phyloP scores from a whole-genome alignment of 2,888 invertebrate species.

The Parasteatoda lunata region DNA sequence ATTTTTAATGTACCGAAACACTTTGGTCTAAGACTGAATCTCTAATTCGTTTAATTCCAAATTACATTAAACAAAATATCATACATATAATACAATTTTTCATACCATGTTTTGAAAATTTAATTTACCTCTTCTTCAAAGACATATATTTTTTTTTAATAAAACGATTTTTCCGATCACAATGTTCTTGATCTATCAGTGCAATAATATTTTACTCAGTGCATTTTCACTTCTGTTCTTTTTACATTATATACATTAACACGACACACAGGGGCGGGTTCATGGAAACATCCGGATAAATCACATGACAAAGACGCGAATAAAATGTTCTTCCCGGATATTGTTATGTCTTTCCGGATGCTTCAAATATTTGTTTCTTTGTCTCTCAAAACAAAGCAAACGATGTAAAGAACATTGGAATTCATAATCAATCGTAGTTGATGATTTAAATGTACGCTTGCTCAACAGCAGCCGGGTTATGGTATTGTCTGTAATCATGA shows the following conservation, averaged over 20 bases:
- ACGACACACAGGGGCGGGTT: constrained; percentile 11
- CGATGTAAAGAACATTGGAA: not conserved
- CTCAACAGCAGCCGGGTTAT: constrained; percentile 47
- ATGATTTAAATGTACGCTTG: constrained; percentile 55
- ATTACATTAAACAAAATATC: not conserved
- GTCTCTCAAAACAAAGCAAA: not conserved
- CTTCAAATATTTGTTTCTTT: not conserved
- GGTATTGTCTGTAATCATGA: constrained; percentile 35
- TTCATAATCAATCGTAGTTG: not conserved
- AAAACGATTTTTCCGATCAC: not conserved
- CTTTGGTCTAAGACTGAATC: no score
- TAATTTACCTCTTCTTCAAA: not conserved
- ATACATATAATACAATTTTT: not conserved
- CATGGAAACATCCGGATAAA: constrained; percentile 17
- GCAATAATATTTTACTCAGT: not conserved
- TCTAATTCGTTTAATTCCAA: no score
- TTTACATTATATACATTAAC: not conserved
- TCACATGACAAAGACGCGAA: constrained; percentile 19
- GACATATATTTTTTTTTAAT: not conserved
- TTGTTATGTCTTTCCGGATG: not conserved
- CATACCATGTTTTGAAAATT: not conserved
- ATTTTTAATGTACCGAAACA: no score
- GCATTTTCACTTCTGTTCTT: not conserved
- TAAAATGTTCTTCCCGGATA: constrained; percentile 2
- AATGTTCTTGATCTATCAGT: not conserved